Percentiles rank a stretch among this genome's conserved stretches.
These are phyloP conservation scores for Lottia gigantea DNA, from an alignment of 2,888 invertebrate genomes.

Conservation along the genomic window DNA sequence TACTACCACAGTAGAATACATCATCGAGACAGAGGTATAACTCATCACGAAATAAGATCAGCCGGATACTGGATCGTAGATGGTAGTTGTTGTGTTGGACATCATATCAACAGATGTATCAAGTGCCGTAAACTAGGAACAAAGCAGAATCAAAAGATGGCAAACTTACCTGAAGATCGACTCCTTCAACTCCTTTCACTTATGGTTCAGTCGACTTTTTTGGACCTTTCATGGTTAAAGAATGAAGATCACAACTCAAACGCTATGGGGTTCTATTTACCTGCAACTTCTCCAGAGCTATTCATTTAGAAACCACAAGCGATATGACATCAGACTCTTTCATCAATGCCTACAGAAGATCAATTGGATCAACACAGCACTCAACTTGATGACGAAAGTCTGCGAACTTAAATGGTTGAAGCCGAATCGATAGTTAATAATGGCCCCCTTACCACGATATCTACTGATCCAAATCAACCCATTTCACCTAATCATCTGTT, in stretches of 20 bases:
- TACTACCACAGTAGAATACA: not conserved
- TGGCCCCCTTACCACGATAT: not conserved
- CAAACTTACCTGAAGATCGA: not conserved
- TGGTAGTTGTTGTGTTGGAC: not conserved
- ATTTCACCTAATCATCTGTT: slow-evolving; percentile 2
- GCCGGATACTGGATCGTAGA: not conserved
- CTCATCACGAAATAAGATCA: not conserved
- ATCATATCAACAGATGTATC: not conserved
- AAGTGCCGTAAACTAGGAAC: not conserved
- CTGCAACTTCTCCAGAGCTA: too few relatives aligned
- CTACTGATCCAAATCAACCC: slow-evolving; percentile 9
- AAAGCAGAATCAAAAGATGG: not conserved
- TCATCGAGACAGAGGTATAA: slow-evolving; percentile 10
- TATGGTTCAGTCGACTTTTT: slow-evolving; percentile 2
- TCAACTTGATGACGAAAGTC: too few relatives aligned
- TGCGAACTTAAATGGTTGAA: not conserved
- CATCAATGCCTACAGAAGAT: too few relatives aligned
- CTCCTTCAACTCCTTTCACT: not conserved
- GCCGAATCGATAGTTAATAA: not conserved
- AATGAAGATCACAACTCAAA: too few relatives aligned
- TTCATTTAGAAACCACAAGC: too few relatives aligned
- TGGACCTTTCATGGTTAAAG: not conserved
- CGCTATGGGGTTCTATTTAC: too few relatives aligned
- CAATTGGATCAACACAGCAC: too few relatives aligned
- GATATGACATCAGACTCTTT: too few relatives aligned